phyloP scores from a whole-genome alignment of 2,797 vertebrate species.

The Microctenopoma lineatum region DNA sequence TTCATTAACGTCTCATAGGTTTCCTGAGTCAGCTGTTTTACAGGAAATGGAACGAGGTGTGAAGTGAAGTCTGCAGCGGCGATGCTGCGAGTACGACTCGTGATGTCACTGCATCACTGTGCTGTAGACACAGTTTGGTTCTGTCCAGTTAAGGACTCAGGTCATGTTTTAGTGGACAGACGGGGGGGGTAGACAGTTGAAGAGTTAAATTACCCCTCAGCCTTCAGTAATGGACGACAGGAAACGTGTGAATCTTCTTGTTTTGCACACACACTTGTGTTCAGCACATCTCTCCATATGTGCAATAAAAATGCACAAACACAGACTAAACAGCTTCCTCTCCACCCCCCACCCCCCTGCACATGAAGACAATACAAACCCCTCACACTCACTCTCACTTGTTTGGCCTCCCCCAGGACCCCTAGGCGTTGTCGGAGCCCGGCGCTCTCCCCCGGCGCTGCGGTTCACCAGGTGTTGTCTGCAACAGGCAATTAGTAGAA shows the following conservation, averaged over 20 bases:
- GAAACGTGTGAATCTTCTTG: neutral
- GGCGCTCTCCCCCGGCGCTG: slow-evolving; percentile 78
- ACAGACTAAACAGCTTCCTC: slow-evolving; percentile 28
- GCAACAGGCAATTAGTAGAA: slow-evolving; percentile 89
- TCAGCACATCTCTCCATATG: neutral
- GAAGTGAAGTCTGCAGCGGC: too few relatives aligned
- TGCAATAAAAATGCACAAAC: slow-evolving; percentile 22
- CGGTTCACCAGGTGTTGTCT: slow-evolving; percentile 89
- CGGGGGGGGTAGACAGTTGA: too few relatives aligned
- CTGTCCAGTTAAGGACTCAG: too few relatives aligned
- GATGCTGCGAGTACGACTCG: too few relatives aligned
- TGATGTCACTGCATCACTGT: too few relatives aligned
- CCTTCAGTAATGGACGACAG: neutral
- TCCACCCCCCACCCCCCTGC: slow-evolving; percentile 15
- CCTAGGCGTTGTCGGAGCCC: slow-evolving; percentile 79
- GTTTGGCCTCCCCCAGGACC: slow-evolving; percentile 78
- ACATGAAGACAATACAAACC: slow-evolving; percentile 50
- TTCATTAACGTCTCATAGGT: too few relatives aligned
- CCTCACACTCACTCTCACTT: slow-evolving; percentile 54
- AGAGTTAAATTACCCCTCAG: too few relatives aligned
- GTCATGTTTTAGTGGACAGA: too few relatives aligned
- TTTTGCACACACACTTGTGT: neutral
- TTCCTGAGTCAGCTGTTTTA: too few relatives aligned
- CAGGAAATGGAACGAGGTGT: too few relatives aligned
- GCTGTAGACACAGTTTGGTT: too few relatives aligned